phyloP scores from a whole-genome alignment of 2,888 invertebrate genomes.

The Aplocera efformata region DNA sequence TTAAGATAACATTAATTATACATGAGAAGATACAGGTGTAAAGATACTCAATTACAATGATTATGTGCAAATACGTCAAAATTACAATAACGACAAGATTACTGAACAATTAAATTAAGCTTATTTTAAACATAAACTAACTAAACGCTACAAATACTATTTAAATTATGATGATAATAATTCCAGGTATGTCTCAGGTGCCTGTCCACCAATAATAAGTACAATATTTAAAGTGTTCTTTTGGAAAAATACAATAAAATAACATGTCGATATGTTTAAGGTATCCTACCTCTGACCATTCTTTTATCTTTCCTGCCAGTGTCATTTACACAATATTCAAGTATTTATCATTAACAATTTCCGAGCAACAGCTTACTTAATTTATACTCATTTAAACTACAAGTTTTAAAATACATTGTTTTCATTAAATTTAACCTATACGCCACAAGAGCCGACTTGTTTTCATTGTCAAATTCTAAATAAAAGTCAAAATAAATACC shows the following conservation, averaged over 20 bases:
- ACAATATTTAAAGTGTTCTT: constrained; percentile 13
- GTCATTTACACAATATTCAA: constrained; percentile 25
- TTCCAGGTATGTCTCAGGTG: constrained; percentile 6
- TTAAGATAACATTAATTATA: constrained; percentile 24
- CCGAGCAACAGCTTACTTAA: constrained; percentile 22
- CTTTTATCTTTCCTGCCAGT: constrained; percentile 25
- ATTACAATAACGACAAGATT: constrained; percentile 11
- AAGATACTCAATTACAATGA: constrained; percentile 4
- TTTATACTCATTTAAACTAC: constrained; percentile 14
- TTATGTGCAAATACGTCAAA: constrained; percentile 13
- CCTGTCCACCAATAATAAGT: constrained; percentile 4
- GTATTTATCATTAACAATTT: constrained; percentile 21
- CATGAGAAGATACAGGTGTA: constrained; percentile 8
- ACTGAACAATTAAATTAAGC: constrained; percentile 4
- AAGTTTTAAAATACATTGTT: background rate
- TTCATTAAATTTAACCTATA: no score
- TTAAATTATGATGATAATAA: constrained; percentile 8
- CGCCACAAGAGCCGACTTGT: no score
- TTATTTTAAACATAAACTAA: constrained; percentile 9
- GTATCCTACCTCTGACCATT: constrained; percentile 21
- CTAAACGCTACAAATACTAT: constrained; percentile 3
- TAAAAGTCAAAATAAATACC: no score
- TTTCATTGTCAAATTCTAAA: no score
- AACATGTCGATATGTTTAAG: constrained; percentile 37
- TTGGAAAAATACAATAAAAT: constrained; percentile 29